Percentiles rank a stretch among this genome's conserved stretches.
Evolutionary conservation across 1,140 invertebrate genomes (phyloP).

Genomic region (Trichoplusia ni): DNA sequence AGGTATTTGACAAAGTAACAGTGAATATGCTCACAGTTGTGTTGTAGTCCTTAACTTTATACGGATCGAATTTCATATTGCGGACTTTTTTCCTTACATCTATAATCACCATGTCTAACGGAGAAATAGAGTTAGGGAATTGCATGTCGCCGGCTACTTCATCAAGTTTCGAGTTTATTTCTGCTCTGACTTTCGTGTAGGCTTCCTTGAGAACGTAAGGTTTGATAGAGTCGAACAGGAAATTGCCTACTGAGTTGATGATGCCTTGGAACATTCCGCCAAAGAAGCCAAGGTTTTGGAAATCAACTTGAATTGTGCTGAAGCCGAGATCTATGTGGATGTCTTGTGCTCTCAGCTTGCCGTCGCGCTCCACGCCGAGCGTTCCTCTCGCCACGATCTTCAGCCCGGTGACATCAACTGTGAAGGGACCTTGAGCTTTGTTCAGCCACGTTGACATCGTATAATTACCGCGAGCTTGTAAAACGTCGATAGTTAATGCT

Average conservation of each 20-base stretch:
- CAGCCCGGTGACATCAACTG: constrained; percentile 87
- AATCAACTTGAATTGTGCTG: constrained; percentile 89
- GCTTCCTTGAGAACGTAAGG: constrained; percentile 90
- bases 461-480: constrained; percentile 89
- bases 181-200: constrained; percentile 85
- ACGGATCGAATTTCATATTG: constrained; percentile 88
- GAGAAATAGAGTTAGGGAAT: constrained; percentile 93
- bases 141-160: constrained; percentile 85
- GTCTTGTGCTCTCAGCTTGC: constrained; percentile 88
- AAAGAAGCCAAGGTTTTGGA: constrained; percentile 89
- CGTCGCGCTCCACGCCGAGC: constrained; percentile 87
- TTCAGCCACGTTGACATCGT: constrained; percentile 87
- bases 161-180: constrained; percentile 85
- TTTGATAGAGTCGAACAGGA: constrained; percentile 92
- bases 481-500: constrained; percentile 84
- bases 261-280: constrained; percentile 89
- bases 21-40: constrained; percentile 86
- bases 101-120: constrained; percentile 90
- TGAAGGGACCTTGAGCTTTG: constrained; percentile 88
- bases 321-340: constrained; percentile 91
- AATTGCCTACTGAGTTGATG: constrained; percentile 89
- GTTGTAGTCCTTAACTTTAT: constrained; percentile 86
- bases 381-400: constrained; percentile 85
- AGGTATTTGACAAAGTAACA: constrained; percentile 86
- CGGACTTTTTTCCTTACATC: constrained; percentile 87